A percentile compares a stretch with the other conserved stretches of the same genome.
phyloP scores from a whole-genome alignment of 2,888 invertebrate species.

The Leucoptera coffeella region DNA sequence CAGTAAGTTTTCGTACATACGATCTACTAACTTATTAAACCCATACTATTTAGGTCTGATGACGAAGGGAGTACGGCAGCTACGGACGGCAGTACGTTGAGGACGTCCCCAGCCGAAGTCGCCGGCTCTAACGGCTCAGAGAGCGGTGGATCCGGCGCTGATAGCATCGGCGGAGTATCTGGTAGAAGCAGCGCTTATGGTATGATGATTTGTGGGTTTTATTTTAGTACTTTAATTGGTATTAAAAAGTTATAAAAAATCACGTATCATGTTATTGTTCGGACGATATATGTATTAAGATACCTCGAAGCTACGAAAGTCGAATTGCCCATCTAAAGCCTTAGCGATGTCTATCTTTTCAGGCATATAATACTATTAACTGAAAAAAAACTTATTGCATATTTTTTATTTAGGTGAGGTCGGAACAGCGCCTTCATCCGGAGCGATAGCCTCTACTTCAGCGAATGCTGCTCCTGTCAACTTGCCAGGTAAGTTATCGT shows the following conservation, averaged over 20 bases:
- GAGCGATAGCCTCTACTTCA: slow-evolving; percentile 16
- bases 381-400: not conserved
- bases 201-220: too few species aligned
- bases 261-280: too few species aligned
- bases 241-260: too few species aligned
- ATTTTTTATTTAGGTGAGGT: slow-evolving; percentile 26
- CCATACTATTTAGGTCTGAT: too few species aligned
- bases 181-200: slow-evolving; percentile 91
- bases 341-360: too few species aligned
- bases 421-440: slow-evolving; percentile 22
- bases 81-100: slow-evolving; percentile 87
- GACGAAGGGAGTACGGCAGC: slow-evolving; percentile 94
- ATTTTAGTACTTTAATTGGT: too few species aligned
- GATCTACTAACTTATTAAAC: too few species aligned
- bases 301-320: too few species aligned
- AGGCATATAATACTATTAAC: too few species aligned
- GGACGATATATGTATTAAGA: too few species aligned
- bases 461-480: slow-evolving; percentile 16
- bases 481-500: slow-evolving; percentile 26
- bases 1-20: too few species aligned
- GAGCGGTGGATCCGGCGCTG: slow-evolving; percentile 87
- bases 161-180: slow-evolving; percentile 91
- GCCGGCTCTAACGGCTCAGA: slow-evolving; percentile 67
- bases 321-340: too few species aligned
- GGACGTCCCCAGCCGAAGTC: slow-evolving; percentile 46